Base-by-base conservation (phyloP, 2,888 invertebrate genomes). In the Abrostola triplasia region DNA sequence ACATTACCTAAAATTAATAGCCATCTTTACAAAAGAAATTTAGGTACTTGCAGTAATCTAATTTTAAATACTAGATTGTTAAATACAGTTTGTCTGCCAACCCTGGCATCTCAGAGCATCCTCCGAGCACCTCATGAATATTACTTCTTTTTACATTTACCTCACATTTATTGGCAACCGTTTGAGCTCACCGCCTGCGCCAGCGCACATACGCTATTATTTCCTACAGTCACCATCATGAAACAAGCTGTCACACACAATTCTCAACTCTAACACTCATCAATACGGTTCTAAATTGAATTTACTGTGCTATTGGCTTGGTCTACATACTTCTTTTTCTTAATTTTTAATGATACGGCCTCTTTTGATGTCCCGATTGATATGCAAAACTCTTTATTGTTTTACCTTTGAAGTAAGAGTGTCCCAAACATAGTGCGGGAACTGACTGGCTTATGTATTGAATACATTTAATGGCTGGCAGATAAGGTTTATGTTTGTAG, bases 351-450 rank as follows among this genome's bases (percentile, higher is more conserved):
- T 89, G 90, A 88, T 84, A 88, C 88, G 88, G 89, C 81, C 74
- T 81, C 81, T 88, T 92, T 92, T 92, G 91, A 92, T 89, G 88
- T 88, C 77, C 73, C 87, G 89, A 91, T 91, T 91, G 91, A 91
- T 91, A 92, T 92, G 90, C 90, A 90, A 91, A 92, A 86, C 84
- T 84, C 81, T 87, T 86, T 88, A 89, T 89, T 87, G 88, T 89
- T 79, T 85, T 84, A 82, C 86, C 85, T 83, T 78, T 72, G 72
- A 67, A 79, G 58, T 66, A 71, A 71, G 74, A 76, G 53, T 62
- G 78, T 78, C 56, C 75, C 75, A 74, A 74, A 70, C 60, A 70
- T 73, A 72, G 74, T 64, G 70, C 58, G 58, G 64, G 35, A 36
- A 52, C 59, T 57, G 70, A 64, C 74, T 63, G 44, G 44, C 24